Conservation (phyloP, 2,797 vertebrate species). For the Chaetophractus vellerosus region DNA sequence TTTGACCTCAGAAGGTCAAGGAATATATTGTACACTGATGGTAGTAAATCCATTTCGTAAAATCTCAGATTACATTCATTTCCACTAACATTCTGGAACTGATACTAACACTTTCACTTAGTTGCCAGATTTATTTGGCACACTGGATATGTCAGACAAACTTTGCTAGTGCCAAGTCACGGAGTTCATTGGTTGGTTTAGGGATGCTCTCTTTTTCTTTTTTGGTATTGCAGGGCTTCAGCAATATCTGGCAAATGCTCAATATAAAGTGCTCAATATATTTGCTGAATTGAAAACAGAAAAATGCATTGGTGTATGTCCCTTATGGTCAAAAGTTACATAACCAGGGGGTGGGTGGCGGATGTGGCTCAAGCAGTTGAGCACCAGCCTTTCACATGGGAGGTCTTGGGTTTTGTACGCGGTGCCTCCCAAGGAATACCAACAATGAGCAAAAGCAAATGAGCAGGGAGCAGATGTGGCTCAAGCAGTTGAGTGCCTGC, state of each 20-base stretch:
- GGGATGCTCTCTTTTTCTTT: neutral
- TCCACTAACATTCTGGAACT: neutral
- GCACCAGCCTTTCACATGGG: too few relatives aligned
- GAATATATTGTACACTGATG: neutral
- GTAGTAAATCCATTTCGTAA: neutral
- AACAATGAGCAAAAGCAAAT: too few relatives aligned
- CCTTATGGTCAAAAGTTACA: neutral
- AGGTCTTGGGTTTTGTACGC: too few relatives aligned
- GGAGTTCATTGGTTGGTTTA: neutral
- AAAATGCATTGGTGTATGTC: neutral
- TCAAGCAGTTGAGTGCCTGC: too few relatives aligned
- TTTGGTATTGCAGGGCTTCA: neutral
- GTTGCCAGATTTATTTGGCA: conserved; percentile 28
- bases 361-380: too few relatives aligned
- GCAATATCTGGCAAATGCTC: neutral
- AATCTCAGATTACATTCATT: conserved; percentile 59
- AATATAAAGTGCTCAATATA: neutral
- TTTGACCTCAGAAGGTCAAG: conserved; percentile 62
- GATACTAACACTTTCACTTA: neutral
- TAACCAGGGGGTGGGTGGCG: neutral
- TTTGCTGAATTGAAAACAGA: conserved; percentile 21
- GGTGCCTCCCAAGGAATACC: too few relatives aligned
- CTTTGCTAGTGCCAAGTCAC: neutral
- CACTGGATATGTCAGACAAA: neutral
- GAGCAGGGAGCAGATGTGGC: too few relatives aligned